phyloP scores from a whole-genome alignment of 2,888 invertebrate species.

The Didymodactylos carnosus region DNA sequence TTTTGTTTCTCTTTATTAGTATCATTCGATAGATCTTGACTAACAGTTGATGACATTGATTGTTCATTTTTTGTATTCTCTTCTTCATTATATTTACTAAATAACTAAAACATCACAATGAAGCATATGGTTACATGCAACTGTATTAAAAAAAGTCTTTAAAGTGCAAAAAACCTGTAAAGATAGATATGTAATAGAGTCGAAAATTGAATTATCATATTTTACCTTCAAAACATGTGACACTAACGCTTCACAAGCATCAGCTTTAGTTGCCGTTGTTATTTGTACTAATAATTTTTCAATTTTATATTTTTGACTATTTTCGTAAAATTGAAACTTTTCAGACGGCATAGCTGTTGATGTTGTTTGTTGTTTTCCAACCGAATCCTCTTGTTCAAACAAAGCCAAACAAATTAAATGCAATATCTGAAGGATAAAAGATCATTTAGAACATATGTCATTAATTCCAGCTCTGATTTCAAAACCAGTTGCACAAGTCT shows the following conservation, averaged over 20 bases:
- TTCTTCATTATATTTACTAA: not conserved
- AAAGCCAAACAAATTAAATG: constrained; percentile 76
- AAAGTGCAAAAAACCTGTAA: too few species aligned
- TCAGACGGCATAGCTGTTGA: too few species aligned
- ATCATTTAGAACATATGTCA: too few species aligned
- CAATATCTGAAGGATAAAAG: not conserved
- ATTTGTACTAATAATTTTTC: not conserved
- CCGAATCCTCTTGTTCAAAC: constrained; percentile 55
- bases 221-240: not conserved
- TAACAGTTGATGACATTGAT: not conserved
- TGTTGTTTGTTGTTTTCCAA: too few species aligned
- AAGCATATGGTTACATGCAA: too few species aligned
- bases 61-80: not conserved
- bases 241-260: not conserved
- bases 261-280: not conserved
- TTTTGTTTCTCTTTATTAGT: not conserved
- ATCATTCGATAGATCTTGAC: not conserved
- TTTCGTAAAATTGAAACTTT: not conserved
- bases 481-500: too few species aligned
- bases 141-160: too few species aligned
- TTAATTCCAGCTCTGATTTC: too few species aligned
- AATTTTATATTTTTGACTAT: not conserved
- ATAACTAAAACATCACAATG: not conserved
- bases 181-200: too few species aligned
- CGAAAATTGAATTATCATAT: too few species aligned